Conservation (phyloP, 2,888 invertebrate species). For the Blomia tropicalis region DNA sequence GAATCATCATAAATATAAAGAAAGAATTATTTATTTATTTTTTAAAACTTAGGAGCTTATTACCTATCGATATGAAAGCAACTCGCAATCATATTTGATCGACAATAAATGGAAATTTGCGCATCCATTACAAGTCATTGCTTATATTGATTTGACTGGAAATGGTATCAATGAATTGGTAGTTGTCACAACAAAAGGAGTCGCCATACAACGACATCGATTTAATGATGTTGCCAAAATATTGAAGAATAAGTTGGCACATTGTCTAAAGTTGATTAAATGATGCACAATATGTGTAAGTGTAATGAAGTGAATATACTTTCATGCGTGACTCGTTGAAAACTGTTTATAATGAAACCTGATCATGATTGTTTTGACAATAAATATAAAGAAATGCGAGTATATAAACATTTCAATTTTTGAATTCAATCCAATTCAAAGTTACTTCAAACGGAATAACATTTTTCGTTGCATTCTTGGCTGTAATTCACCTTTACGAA, state of each 20-base stretch:
- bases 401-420: too few relatives aligned
- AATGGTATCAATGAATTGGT: constrained; percentile 51
- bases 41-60: constrained; percentile 39
- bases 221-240: neutral
- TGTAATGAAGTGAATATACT: neutral
- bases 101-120: constrained; percentile 44
- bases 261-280: neutral
- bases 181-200: constrained; percentile 48
- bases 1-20: neutral
- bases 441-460: constrained; percentile 72
- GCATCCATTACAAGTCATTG: constrained; percentile 47
- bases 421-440: too few relatives aligned
- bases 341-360: neutral
- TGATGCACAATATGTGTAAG: neutral
- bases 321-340: too few relatives aligned
- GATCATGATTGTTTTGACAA: neutral
- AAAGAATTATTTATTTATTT: constrained; percentile 19
- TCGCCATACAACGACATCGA: constrained; percentile 46
- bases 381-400: too few relatives aligned
- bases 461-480: constrained; percentile 91
- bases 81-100: constrained; percentile 32
- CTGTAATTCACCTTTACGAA: constrained; percentile 84
- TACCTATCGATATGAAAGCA: constrained; percentile 39
- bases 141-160: constrained; percentile 47
- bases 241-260: neutral